Evolutionary conservation across 2,113 vertebrate genomes (phyloP).

Genomic region (Actinemys pallida): DNA sequence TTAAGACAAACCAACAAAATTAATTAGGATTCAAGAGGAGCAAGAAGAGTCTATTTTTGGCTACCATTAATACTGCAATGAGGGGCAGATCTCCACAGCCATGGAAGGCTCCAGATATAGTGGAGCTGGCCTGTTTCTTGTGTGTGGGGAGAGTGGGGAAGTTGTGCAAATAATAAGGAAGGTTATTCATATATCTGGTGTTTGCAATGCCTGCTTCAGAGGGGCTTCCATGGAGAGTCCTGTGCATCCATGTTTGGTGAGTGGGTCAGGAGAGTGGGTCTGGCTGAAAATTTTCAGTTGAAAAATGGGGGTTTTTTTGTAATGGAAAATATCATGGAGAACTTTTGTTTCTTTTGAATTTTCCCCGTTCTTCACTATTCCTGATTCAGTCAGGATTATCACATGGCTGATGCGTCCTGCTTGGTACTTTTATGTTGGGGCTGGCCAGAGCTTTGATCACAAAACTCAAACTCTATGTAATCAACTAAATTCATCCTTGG

Average conservation of each 20-base stretch:
- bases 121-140: neutral
- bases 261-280: neutral
- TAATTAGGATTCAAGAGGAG: neutral
- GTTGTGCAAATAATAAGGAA: neutral
- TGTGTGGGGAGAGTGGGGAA: neutral
- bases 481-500: neutral
- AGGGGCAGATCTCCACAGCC: neutral
- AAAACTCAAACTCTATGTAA: neutral
- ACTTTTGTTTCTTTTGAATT: neutral
- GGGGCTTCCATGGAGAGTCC: neutral
- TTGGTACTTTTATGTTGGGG: neutral
- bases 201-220: neutral
- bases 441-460: neutral
- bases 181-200: neutral
- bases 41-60: neutral
- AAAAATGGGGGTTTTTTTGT: neutral
- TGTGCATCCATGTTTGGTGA: neutral
- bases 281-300: neutral
- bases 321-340: neutral
- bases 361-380: neutral
- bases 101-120: neutral
- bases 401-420: neutral
- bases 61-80: neutral
- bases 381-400: neutral
- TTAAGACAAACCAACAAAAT: no score